Percentiles rank a stretch among this genome's conserved stretches.
phyloP scores from a whole-genome alignment of 2,797 vertebrate species.

The Propithecus deckenii region DNA sequence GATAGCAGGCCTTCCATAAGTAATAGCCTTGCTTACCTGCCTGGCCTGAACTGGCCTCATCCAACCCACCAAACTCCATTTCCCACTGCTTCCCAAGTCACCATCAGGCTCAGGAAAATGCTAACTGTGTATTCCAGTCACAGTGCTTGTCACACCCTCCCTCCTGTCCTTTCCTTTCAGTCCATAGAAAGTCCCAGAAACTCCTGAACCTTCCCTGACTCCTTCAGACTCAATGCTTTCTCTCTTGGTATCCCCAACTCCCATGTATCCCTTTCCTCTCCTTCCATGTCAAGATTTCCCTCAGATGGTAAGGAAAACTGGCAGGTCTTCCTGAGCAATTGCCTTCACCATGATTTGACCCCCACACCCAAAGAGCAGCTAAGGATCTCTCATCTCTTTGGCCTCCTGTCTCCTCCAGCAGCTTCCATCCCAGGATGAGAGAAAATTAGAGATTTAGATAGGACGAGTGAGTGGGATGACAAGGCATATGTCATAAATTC shows the following conservation, averaged over 20 bases:
- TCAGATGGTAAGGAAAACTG: background rate
- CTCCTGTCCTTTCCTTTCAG: background rate
- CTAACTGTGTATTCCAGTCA: background rate
- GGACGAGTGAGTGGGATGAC: background rate
- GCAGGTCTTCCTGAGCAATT: background rate
- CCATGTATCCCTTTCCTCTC: background rate
- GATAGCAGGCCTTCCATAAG: background rate
- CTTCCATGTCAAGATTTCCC: background rate
- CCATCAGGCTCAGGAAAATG: background rate
- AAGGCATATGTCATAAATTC: background rate
- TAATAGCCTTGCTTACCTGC: background rate
- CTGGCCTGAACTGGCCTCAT: background rate
- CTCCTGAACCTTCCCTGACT: background rate
- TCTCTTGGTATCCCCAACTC: background rate
- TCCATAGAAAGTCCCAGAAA: background rate
- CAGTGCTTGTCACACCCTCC: background rate
- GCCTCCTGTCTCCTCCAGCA: background rate
- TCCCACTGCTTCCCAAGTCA: background rate
- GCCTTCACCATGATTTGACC: background rate
- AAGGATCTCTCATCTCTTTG: background rate
- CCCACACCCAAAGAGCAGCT: background rate
- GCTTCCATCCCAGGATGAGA: background rate
- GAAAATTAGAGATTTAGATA: background rate
- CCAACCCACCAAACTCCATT: background rate
- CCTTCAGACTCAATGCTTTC: background rate